Percentiles rank a stretch among this genome's conserved stretches.
phyloP scores from a whole-genome alignment of 2,888 invertebrate species.

The Philopedon plagiatum region DNA sequence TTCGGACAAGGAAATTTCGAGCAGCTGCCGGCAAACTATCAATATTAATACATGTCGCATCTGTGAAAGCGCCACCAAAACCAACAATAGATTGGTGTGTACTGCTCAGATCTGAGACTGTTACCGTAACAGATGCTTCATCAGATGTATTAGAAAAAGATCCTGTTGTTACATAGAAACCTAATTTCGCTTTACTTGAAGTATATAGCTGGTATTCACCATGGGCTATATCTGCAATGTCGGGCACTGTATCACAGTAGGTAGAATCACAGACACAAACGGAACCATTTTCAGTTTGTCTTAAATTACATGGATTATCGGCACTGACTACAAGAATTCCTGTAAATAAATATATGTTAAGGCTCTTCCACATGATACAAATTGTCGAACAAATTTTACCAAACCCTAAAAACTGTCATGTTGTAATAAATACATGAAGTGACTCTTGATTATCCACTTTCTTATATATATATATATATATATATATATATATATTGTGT shows the following conservation, averaged over 20 bases:
- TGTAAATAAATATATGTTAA: neutral
- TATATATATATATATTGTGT: too few species aligned
- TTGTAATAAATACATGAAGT: too few species aligned
- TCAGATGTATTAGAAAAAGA: slow-evolving; percentile 57
- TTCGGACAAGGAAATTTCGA: slow-evolving; percentile 71
- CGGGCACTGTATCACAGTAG: slow-evolving; percentile 67
- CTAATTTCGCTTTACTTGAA: slow-evolving; percentile 69
- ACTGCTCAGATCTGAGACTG: slow-evolving; percentile 19
- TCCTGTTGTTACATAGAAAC: slow-evolving; percentile 71
- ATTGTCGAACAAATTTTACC: neutral
- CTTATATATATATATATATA: too few species aligned
- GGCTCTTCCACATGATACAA: neutral
- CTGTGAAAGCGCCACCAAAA: slow-evolving; percentile 89
- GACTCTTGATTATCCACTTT: too few species aligned
- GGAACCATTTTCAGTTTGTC: slow-evolving; percentile 46
- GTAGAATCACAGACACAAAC: slow-evolving; percentile 68
- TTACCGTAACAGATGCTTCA: slow-evolving; percentile 24
- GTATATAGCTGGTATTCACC: slow-evolving; percentile 62
- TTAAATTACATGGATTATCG: slow-evolving; percentile 32
- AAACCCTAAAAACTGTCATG: too few species aligned
- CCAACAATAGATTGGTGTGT: slow-evolving; percentile 79
- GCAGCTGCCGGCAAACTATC: slow-evolving; percentile 71
- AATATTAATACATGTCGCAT: slow-evolving; percentile 77
- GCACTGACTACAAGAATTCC: neutral
- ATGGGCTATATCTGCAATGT: slow-evolving; percentile 36